Evolutionary conservation across 64 coral and sea anemone species (phyloP), one percentile per base, ranked within the genome.

Genomic region (Cladopsammia gracilis): DNA sequence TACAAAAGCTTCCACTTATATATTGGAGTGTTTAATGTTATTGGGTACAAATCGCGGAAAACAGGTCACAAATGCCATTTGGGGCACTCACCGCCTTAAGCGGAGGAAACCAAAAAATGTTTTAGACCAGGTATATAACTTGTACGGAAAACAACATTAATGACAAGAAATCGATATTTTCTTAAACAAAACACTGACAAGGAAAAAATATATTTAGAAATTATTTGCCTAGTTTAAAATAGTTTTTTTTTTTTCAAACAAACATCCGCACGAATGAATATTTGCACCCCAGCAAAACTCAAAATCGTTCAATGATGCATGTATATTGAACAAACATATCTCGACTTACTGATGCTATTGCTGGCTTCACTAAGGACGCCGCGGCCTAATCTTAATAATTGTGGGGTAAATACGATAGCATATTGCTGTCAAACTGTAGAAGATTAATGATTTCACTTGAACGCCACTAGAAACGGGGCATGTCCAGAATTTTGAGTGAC

Each of bases 361-460:
- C 80, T 68, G 80, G 61, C 43, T 46, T 84, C 61, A 50, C 60
- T 84, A 84, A 84, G 62, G 62, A 51, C 76, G 25, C 45, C 70
- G 79, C 67, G 16, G 22, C 22, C 69, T 96, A 77, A 96, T 86
- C 91, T 76, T 85, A 72, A 71, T 96, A 96, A 96, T 89, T 93
- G 91, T 89, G 95, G 58, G 69, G 91, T 88, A 96, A 94, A 96
- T 89, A 96, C 45, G 92, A 93, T 94, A 85, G 91, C 78, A 86
- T 89, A 89, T 76, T 70, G 59, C 90, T 96, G 91, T 96, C 95
- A 93, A 48, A 71, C 62, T 61, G 53, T 18, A 25, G 65, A 96
- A 96, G 95, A 93, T 93, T 96, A 93, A 96, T 96, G 86, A 90
- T 90, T 90, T 89, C 91, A 86, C 64, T 51, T 51, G 64, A 95